These are phyloP conservation scores for Mesocentrotus franciscanus DNA, from an alignment of 53 echinoderm and acorn worm species.

Conservation along the genomic window DNA sequence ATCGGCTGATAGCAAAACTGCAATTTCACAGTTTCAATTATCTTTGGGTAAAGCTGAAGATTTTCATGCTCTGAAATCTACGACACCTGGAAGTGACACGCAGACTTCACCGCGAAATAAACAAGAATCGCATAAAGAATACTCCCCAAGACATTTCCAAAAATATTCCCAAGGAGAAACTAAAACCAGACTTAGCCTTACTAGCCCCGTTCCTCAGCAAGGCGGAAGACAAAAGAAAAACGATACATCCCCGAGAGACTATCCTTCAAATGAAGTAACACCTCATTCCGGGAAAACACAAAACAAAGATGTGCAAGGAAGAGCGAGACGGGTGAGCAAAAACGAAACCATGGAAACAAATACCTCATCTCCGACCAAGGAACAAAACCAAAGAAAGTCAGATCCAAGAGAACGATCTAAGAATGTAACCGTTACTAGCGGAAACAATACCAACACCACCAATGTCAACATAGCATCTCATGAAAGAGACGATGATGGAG, in stretches of 20 bases:
- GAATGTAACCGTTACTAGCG: not conserved
- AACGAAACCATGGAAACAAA: not conserved
- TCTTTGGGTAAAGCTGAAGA: slow-evolving; percentile 52
- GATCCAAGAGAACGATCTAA: slow-evolving; percentile 9
- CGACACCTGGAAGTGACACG: not conserved
- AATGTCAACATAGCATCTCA: not conserved
- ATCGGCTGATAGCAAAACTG: slow-evolving; percentile 50
- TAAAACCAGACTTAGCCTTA: not conserved
- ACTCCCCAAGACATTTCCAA: slow-evolving; percentile 27
- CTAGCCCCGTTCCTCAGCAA: not conserved
- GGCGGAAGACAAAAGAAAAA: not conserved
- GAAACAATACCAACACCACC: not conserved
- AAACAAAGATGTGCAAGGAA: not conserved
- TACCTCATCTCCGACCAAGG: slow-evolving; percentile 32
- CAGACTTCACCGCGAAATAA: not conserved
- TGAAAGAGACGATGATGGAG: not conserved
- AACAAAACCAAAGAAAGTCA: slow-evolving; percentile 36
- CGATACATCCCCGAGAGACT: not conserved
- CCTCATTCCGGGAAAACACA: not conserved
- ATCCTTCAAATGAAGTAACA: not conserved
- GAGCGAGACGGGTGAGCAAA: not conserved
- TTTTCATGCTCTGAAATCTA: slow-evolving; percentile 47
- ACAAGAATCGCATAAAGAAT: not conserved
- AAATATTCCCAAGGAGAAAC: slow-evolving; percentile 2
- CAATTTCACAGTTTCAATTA: slow-evolving; percentile 54